Evolutionary conservation across 2,888 invertebrate genomes (phyloP).

Genomic region (Netelia melanura): DNA sequence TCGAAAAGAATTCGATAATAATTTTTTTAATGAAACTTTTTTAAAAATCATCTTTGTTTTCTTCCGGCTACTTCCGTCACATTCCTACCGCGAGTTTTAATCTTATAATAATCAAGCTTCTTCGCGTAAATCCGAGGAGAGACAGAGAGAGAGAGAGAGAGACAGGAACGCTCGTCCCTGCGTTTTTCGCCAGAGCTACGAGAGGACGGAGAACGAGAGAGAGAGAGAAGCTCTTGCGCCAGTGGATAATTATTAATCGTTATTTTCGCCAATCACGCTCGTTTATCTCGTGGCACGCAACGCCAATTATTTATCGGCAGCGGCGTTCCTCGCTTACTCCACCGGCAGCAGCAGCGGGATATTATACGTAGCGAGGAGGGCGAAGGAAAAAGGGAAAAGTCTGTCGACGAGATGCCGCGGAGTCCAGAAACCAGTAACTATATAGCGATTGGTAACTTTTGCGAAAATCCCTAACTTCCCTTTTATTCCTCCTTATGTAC

Average conservation of each 20-base stretch:
- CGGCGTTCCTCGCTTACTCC: conserved; percentile 45
- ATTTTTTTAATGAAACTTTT: neutral
- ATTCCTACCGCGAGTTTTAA: conserved; percentile 30
- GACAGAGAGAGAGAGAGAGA: conserved; percentile 10
- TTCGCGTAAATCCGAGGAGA: conserved; percentile 28
- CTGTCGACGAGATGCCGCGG: conserved; percentile 6
- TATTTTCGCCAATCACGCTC: conserved; percentile 84
- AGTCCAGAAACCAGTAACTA: neutral
- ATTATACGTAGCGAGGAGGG: conserved; percentile 12
- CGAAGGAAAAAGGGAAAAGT: conserved; percentile 24
- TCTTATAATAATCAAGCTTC: conserved; percentile 34
- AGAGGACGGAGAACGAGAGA: conserved; percentile 43
- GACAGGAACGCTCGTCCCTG: conserved; percentile 14
- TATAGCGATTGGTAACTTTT: conserved; percentile 20
- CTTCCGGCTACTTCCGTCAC: conserved; percentile 15
- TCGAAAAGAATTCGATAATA: conserved; percentile 5
- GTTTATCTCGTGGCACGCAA: conserved; percentile 83
- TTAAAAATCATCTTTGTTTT: neutral
- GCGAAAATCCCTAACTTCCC: neutral
- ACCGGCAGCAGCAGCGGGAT: conserved; percentile 45
- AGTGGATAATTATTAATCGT: conserved; percentile 84
- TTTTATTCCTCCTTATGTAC: neutral
- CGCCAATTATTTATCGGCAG: conserved; percentile 83
- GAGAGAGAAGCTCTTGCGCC: conserved; percentile 75
- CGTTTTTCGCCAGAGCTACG: conserved; percentile 11